phyloP scores from a whole-genome alignment of 1,140 invertebrate genomes.

The Thaumatotibia leucotreta region DNA sequence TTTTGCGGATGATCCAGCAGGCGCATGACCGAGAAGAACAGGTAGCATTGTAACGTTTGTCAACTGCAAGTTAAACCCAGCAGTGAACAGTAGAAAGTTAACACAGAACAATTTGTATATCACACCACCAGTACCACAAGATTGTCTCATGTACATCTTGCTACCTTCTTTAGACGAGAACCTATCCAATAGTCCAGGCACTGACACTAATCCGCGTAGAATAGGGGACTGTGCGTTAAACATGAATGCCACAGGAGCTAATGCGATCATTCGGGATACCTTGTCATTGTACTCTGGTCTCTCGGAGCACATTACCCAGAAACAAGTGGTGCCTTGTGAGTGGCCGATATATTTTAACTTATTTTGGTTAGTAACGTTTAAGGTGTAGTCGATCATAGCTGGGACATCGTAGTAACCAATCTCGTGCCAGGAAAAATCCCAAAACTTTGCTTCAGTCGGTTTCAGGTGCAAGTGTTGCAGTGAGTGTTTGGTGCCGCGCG shows the following conservation, averaged over 20 bases:
- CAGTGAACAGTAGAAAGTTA: slow-evolving; percentile 17
- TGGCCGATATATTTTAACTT: slow-evolving; percentile 80
- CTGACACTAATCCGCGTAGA: slow-evolving; percentile 33
- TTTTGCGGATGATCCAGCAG: slow-evolving; percentile 85
- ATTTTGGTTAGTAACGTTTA: slow-evolving; percentile 54
- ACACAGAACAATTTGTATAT: slow-evolving; percentile 26
- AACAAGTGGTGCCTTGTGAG: slow-evolving; percentile 82
- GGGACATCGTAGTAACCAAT: slow-evolving; percentile 76
- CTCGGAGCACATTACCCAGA: slow-evolving; percentile 78
- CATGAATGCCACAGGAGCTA: slow-evolving; percentile 82
- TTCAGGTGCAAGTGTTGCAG: slow-evolving; percentile 70
- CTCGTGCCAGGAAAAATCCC: slow-evolving; percentile 81
- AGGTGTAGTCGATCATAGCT: slow-evolving; percentile 74
- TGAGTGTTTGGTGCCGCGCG: slow-evolving; percentile 82
- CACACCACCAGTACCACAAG: slow-evolving; percentile 29
- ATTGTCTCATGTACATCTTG: slow-evolving; percentile 17
- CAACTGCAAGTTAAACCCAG: slow-evolving; percentile 25
- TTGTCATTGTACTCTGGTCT: slow-evolving; percentile 81
- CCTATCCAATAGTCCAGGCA: background rate
- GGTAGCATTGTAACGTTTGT: slow-evolving; percentile 77
- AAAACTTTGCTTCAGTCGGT: slow-evolving; percentile 76
- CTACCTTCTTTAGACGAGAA: background rate
- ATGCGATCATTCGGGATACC: slow-evolving; percentile 78
- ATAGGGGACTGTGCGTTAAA: slow-evolving; percentile 73
- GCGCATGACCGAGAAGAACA: slow-evolving; percentile 84